Conservation (phyloP, 2,888 invertebrate species). For the Drosophila silvestris region DNA sequence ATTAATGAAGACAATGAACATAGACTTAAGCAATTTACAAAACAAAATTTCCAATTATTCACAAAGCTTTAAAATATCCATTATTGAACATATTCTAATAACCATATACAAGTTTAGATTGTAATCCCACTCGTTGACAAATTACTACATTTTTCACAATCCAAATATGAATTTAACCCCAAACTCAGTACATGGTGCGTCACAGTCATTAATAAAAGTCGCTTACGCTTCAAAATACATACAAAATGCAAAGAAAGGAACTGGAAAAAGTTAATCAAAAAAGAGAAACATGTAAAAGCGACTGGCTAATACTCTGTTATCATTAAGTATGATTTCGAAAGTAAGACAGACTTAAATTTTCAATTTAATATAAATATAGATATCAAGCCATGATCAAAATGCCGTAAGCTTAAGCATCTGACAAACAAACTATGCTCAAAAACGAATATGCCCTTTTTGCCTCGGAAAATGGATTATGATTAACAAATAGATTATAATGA, state of each 20-base stretch:
- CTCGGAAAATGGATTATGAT: background rate
- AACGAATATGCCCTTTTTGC: background rate
- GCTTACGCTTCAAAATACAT: conserved; percentile 33
- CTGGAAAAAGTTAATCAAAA: conserved; percentile 5
- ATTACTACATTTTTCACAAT: conserved; percentile 27
- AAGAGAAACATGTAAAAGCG: background rate
- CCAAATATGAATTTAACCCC: conserved; percentile 64
- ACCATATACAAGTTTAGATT: background rate
- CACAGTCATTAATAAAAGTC: conserved; percentile 64
- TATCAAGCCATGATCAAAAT: background rate
- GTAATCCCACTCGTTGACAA: conserved; percentile 40
- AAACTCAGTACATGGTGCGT: conserved; percentile 27
- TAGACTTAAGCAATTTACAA: background rate
- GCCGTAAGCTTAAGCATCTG: background rate
- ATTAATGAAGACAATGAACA: background rate
- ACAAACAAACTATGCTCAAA: background rate
- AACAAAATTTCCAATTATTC: background rate
- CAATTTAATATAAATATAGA: background rate
- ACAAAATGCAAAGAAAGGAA: conserved; percentile 23
- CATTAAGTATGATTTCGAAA: background rate
- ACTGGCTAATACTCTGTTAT: background rate
- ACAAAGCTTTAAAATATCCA: background rate
- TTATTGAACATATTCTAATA: background rate
- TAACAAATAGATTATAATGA: conserved; percentile 13
- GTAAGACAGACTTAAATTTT: background rate